Base-by-base conservation (phyloP, 2,113 vertebrate species). In the Gymnogyps californianus region DNA sequence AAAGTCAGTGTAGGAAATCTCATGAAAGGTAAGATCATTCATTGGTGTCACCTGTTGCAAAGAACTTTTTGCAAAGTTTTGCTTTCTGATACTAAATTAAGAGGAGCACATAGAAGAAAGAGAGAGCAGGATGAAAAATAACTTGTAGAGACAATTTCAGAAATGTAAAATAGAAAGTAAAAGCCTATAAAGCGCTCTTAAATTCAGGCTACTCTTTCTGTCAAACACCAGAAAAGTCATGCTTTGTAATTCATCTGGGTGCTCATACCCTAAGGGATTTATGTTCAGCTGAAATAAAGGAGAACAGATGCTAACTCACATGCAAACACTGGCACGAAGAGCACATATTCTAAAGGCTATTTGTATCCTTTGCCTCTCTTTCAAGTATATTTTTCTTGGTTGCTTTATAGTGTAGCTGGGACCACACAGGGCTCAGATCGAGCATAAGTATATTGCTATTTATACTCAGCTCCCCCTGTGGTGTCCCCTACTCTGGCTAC, bases 221-320 rank as follows among this genome's bases (percentile, higher is more conserved):
- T 67, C 24, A 85, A 81, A 38, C 36, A 67, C 47, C 34, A 79
- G 65, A 79, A 22, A 57, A 72, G 6, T 87, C 18, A 15, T 47
- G 31, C 13, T 75, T 87, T 29, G 28, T 64, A 64, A 90, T 69
- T 80, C 29, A 61, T 47, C 18, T 83, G 49, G 18, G 65, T 82
- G 29, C 10, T 90, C 11, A 26, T 38, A 65, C 20, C 44, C 9
- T 34, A 40, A 82, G 11, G n/a, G 28, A 46, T 59, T 49, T 71
- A 13, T 16, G 21, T 89, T 87, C 59, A 93, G 11, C 21, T 75
- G 69, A 93, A 71, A 84, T 70, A 91, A 81, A 70, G 42, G 34
- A 77, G 94, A 93, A 28, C 38, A 79, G 42, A 75, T 58, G n/a
- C 26, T 90, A 88, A 79, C 16, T 64, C 31, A 69, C 61, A 44